A percentile compares a stretch with the other conserved stretches of the same genome.
Conservation (phyloP, 2,888 invertebrate species). For the Tanytarsus gracilentus region DNA sequence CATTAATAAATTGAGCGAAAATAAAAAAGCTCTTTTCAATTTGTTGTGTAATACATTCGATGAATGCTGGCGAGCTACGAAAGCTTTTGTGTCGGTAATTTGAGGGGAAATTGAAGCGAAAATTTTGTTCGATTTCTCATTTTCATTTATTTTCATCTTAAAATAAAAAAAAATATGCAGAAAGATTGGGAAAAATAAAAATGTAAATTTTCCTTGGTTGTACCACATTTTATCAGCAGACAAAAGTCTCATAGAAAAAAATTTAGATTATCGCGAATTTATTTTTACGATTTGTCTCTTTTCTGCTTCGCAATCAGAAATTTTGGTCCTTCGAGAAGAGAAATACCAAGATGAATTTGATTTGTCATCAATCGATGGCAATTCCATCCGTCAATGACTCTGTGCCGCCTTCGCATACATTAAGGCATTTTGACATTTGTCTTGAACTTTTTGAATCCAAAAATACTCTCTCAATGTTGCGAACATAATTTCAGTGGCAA, state of each 20-base stretch:
- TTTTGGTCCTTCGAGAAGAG: not conserved
- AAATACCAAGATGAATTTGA: not conserved
- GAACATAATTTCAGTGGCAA: slow-evolving; percentile 15
- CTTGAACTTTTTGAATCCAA: too few species aligned
- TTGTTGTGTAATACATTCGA: slow-evolving; percentile 22
- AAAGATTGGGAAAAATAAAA: not conserved
- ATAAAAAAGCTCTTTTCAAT: slow-evolving; percentile 23
- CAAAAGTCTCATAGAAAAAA: not conserved
- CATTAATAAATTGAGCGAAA: slow-evolving; percentile 26
- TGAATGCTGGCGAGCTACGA: not conserved
- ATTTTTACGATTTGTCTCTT: slow-evolving; percentile 21
- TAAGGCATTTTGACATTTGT: too few species aligned
- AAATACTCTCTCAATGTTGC: too few species aligned
- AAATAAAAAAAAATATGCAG: not conserved
- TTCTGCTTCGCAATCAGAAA: slow-evolving; percentile 16
- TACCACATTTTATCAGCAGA: not conserved
- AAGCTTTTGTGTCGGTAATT: not conserved
- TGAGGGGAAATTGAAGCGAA: too few species aligned
- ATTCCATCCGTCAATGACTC: too few species aligned
- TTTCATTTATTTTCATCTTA: slow-evolving; percentile 12
- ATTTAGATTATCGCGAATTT: slow-evolving; percentile 28
- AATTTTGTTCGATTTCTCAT: too few species aligned
- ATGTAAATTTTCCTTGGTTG: slow-evolving; percentile 20
- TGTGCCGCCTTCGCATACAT: too few species aligned
- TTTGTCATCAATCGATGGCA: not conserved